A percentile compares a stretch with the other conserved stretches of the same genome.
Evolutionary conservation across 2,888 invertebrate species (phyloP).

Genomic region (Poecilus cupreus): DNA sequence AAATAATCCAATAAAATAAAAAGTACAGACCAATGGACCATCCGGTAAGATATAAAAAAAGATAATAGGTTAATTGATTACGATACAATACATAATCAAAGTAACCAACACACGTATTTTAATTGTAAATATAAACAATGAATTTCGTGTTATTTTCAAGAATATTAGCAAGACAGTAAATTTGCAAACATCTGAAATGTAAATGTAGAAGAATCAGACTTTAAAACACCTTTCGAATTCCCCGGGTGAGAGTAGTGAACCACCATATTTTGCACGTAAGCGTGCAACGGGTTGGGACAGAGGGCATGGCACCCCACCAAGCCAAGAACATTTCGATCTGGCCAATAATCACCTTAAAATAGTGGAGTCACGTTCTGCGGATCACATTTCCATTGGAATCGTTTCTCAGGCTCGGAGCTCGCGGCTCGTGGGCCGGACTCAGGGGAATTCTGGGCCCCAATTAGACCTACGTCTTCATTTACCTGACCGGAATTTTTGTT

Average conservation of each 20-base stretch:
- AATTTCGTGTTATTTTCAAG: not conserved
- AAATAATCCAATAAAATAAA: too few relatives aligned
- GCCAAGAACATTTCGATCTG: constrained; percentile 51
- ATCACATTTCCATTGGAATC: constrained; percentile 58
- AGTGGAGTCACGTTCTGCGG: constrained; percentile 57
- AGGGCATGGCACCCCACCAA: not conserved
- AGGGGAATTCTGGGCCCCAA: constrained; percentile 47
- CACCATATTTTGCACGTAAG: not conserved
- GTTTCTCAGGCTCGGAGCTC: constrained; percentile 35
- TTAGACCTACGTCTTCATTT: constrained; percentile 50
- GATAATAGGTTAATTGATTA: too few relatives aligned
- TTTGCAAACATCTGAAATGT: constrained; percentile 22
- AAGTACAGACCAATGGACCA: too few relatives aligned
- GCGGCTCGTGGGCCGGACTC: constrained; percentile 26
- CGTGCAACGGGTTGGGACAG: not conserved
- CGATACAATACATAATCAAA: too few relatives aligned
- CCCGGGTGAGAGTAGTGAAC: not conserved
- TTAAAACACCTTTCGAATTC: constrained; percentile 1
- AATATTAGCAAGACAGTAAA: constrained; percentile 14
- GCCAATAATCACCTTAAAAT: constrained; percentile 59
- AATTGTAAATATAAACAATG: not conserved
- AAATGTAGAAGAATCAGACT: not conserved
- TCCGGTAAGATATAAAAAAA: too few relatives aligned
- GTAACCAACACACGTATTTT: too few relatives aligned
- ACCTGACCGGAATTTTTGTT: constrained; percentile 47